Base-by-base conservation (phyloP, 2,797 vertebrate species). In the Pseudochirops cupreus region DNA sequence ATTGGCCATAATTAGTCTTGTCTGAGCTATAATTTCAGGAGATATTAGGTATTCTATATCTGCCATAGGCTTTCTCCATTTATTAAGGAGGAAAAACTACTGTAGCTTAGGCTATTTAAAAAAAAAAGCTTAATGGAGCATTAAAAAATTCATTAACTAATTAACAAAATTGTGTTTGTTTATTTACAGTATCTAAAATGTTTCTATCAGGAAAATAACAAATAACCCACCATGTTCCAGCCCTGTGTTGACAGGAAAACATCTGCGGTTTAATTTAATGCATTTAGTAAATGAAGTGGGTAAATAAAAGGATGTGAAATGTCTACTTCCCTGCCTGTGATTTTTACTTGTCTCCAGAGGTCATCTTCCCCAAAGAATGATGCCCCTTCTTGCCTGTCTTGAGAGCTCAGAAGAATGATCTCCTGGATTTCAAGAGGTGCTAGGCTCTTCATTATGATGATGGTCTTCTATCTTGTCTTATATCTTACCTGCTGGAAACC, bases 231-330 rank as follows among this genome's bases (percentile, higher is more conserved):
- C 97, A 98, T 97, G 96, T 96, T 95, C 96, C 97, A 93, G 97
- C 92, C 96, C 95, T 98, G 98, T 96, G 98, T 98, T 98, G 98
- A 97, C 98, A 98, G 98, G 53, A 92, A 98, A 98, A 98, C 98
- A 99, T 98, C 98, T 99, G 98, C 98, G 98, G 98, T 98, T 98
- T 98, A 98, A 99, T 99, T 98, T 98, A 98, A 98, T 98, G 98
- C 97, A 96, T 98, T 98, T 98, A 96, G 98, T 98, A 98, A 98
- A 98, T 98, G 98, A 98, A 97, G 97, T 98, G 98, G 92, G 98
- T 98, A 98, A 98, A 98, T 98, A 98, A 98, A 97, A 96, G 95
- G 97, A 98, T 98, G 97, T 95, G 97, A 96, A 98, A 97, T 97
- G 97, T 97, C 98, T 97, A 94, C 97, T 98, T 97, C 56, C 89